Percentiles rank a stretch among this genome's conserved stretches.
Evolutionary conservation across 2,888 invertebrate genomes (phyloP).

Genomic region (Scaptodrosophila latifasciaeformis): DNA sequence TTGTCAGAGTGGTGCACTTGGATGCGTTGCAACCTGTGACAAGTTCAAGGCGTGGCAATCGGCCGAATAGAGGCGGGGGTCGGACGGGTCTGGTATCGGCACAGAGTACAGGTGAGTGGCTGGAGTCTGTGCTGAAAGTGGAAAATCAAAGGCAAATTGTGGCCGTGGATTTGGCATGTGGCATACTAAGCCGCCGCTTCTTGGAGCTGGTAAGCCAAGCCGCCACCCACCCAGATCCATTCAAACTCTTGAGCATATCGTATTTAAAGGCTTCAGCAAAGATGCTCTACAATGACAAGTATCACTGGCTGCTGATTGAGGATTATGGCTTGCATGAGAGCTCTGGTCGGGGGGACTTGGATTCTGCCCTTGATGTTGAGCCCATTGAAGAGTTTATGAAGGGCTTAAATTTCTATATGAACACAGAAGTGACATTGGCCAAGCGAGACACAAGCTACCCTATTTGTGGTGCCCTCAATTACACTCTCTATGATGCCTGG

Average conservation of each 20-base stretch:
- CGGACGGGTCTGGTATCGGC: conserved; percentile 6
- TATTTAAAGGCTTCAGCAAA: conserved; percentile 71
- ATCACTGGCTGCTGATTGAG: conserved; percentile 75
- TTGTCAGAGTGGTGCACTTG: conserved; percentile 52
- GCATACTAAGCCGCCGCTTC: conserved; percentile 66
- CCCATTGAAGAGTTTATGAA: conserved; percentile 73
- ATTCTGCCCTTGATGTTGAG: conserved; percentile 39
- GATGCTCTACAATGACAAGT: conserved; percentile 74
- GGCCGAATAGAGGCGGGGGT: conserved; percentile 4
- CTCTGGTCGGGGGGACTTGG: neutral
- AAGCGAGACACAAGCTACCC: conserved; percentile 51
- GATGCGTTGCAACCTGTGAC: conserved; percentile 42
- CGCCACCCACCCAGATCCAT: neutral
- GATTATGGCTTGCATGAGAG: conserved; percentile 65
- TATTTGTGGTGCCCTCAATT: conserved; percentile 35
- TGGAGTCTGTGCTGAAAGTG: conserved; percentile 57
- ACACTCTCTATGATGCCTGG: conserved; percentile 72
- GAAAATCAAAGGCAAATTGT: conserved; percentile 70
- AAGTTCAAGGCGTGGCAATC: neutral
- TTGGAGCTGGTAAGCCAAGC: conserved; percentile 70
- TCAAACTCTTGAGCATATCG: conserved; percentile 39
- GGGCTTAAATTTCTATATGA: conserved; percentile 74
- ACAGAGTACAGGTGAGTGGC: conserved; percentile 48
- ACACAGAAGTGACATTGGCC: conserved; percentile 74
- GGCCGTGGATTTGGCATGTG: conserved; percentile 71